A percentile compares a stretch with the other conserved stretches of the same genome.
phyloP scores from a whole-genome alignment of 2,888 invertebrate genomes.

The Clivina fossor region DNA sequence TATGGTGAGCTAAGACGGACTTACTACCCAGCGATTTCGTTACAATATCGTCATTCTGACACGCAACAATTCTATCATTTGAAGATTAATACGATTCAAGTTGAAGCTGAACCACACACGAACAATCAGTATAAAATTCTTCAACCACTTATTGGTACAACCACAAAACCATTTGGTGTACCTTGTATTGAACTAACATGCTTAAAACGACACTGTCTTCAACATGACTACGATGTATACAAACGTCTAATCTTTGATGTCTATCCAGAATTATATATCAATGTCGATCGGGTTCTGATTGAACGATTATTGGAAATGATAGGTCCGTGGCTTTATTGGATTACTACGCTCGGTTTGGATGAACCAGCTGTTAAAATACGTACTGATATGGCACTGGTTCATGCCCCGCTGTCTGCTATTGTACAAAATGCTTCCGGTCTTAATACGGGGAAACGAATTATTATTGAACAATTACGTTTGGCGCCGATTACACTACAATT shows the following conservation, averaged over 20 bases:
- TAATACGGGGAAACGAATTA: conserved; percentile 9
- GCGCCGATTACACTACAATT: conserved; percentile 64
- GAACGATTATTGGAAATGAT: conserved; percentile 64
- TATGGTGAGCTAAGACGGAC: conserved; percentile 74
- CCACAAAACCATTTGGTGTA: conserved; percentile 23
- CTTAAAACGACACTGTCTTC: conserved; percentile 54
- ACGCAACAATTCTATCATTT: conserved; percentile 68
- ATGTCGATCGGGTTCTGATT: conserved; percentile 70
- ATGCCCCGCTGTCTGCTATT: conserved; percentile 59
- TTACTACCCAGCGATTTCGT: conserved; percentile 73
- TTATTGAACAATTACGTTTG: conserved; percentile 61
- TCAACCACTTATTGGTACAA: conserved; percentile 52
- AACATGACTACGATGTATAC: conserved; percentile 60
- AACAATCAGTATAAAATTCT: conserved; percentile 40
- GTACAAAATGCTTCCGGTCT: conserved; percentile 44
- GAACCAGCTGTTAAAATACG: conserved; percentile 35
- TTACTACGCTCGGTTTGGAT: not conserved
- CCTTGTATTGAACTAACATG: conserved; percentile 62
- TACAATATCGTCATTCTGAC: conserved; percentile 70
- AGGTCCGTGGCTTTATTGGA: not conserved
- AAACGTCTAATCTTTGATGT: conserved; percentile 65
- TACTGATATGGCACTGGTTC: conserved; percentile 56
- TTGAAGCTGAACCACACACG: conserved; percentile 55
- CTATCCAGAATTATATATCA: conserved; percentile 68
- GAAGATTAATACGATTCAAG: conserved; percentile 67